Conservation (phyloP, 2,113 vertebrate species). For the Myiozetetes cayanensis region DNA sequence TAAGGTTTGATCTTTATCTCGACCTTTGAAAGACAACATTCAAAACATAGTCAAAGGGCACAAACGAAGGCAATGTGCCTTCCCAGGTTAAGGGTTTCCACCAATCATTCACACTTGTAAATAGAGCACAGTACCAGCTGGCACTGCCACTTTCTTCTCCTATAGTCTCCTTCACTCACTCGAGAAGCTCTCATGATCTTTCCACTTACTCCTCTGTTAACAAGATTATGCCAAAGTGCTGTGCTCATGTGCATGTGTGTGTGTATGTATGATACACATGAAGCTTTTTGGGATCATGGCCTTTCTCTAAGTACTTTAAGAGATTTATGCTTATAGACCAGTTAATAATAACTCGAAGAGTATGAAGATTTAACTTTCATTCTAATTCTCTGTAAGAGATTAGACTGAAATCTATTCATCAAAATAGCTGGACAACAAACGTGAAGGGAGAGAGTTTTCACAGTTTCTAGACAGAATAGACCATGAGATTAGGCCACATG, state of each 20-base stretch:
- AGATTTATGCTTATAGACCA: not conserved
- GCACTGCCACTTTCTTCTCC: not conserved
- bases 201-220: not conserved
- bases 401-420: not conserved
- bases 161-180: not conserved
- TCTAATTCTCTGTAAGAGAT: not conserved
- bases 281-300: not conserved
- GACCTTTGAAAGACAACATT: not conserved
- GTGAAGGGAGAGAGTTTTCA: not conserved
- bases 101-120: not conserved
- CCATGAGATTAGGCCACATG: accelerated
- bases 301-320: not conserved
- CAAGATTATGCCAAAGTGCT: not conserved
- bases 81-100: not conserved
- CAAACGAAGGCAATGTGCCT: not conserved
- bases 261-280: not conserved
- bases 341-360: not conserved
- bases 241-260: not conserved
- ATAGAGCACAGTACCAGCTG: accelerated
- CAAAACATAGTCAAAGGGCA: not conserved
- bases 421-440: not conserved
- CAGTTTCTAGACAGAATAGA: not conserved
- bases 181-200: not conserved
- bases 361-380: not conserved
- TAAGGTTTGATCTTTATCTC: not conserved